Conservation (phyloP, 2,113 vertebrate species). For the Cochlearius cochlearius region DNA sequence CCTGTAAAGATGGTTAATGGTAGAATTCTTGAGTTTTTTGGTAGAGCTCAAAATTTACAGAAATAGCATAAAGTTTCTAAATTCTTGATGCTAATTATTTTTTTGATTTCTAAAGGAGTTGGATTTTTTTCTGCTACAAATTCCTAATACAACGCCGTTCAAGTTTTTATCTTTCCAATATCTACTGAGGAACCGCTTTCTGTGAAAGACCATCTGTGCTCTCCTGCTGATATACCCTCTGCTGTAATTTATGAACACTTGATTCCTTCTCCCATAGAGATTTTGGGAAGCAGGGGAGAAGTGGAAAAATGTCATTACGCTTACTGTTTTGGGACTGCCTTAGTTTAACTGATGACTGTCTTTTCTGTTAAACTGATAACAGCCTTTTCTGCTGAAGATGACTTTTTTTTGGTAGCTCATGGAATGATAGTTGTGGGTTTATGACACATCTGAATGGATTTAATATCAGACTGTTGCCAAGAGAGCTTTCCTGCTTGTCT, state of each 20-base stretch:
- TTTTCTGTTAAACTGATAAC: neutral
- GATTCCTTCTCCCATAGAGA: rapidly evolving
- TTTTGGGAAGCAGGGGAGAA: neutral
- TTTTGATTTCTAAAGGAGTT: neutral
- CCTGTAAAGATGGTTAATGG: neutral
- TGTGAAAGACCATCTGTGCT: neutral
- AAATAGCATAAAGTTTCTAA: neutral
- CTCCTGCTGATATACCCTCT: neutral
- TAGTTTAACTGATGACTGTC: neutral
- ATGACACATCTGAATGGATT: neutral
- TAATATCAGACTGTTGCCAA: neutral
- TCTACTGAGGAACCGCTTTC: neutral
- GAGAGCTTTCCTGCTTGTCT: neutral
- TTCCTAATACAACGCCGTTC: neutral
- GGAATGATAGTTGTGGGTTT: neutral
- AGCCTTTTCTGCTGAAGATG: neutral
- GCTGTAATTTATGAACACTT: neutral
- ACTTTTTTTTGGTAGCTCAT: neutral
- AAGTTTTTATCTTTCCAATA: neutral
- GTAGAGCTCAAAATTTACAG: neutral
- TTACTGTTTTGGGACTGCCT: neutral
- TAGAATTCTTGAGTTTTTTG: neutral
- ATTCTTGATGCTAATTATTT: neutral
- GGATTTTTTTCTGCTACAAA: neutral
- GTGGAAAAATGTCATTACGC: neutral